Evolutionary conservation across 2,797 vertebrate species (phyloP).

Genomic region (Melanotaenia trifasciata): DNA sequence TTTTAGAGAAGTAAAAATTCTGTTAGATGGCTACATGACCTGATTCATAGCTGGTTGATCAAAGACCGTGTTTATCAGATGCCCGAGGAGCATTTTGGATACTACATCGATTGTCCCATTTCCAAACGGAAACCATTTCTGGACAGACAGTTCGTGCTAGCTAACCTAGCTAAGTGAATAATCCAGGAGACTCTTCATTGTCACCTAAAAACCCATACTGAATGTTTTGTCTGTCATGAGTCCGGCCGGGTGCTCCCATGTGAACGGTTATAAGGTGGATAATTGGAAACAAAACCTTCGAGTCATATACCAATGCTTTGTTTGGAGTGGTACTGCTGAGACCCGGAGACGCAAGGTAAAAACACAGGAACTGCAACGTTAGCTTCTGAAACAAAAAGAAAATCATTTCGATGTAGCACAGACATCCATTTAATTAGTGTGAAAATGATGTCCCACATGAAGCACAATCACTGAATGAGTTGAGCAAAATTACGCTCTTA

Average conservation of each 20-base stretch:
- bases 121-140: conserved; percentile 83
- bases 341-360: conserved; percentile 94
- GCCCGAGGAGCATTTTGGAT: conserved; percentile 78
- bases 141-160: conserved; percentile 79
- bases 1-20: conserved; percentile 40
- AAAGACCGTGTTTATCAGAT: conserved; percentile 73
- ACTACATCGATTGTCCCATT: conserved; percentile 80
- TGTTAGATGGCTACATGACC: conserved; percentile 51
- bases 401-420: conserved; percentile 52
- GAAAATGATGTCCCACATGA: conserved; percentile 65
- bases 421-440: conserved; percentile 41
- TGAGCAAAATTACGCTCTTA: conserved; percentile 6
- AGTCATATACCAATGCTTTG: conserved; percentile 98
- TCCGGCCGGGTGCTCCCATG: conserved; percentile 97
- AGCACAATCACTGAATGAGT: conserved; percentile 61
- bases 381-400: conserved; percentile 53
- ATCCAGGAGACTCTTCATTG: conserved; percentile 77
- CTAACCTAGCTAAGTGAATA: conserved; percentile 75
- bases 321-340: conserved; percentile 96
- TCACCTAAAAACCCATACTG: conserved; percentile 73
- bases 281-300: conserved; percentile 98
- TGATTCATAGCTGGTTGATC: conserved; percentile 43
- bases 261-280: conserved; percentile 98
- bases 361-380: conserved; percentile 63
- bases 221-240: conserved; percentile 91